Evolutionary conservation across 2,797 vertebrate genomes (phyloP).

Genomic region (Micromesistius poutassou): DNA sequence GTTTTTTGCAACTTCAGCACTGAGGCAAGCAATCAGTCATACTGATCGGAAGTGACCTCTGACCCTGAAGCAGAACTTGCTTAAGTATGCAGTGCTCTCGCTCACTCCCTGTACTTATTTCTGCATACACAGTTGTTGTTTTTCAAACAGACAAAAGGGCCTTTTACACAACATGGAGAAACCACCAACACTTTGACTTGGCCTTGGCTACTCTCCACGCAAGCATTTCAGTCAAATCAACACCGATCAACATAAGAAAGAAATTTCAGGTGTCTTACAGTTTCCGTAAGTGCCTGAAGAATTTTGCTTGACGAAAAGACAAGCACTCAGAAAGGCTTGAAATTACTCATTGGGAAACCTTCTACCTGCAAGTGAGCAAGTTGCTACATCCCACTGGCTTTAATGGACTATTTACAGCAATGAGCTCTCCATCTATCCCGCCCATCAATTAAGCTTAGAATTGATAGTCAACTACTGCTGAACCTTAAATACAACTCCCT

Average conservation of each 20-base stretch:
- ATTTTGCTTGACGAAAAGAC: background rate
- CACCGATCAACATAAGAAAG: background rate
- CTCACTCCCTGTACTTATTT: background rate
- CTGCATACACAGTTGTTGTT: background rate
- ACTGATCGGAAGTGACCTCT: conserved; percentile 23
- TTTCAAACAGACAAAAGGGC: background rate
- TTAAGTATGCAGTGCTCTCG: background rate
- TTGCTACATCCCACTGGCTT: background rate
- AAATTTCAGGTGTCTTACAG: background rate
- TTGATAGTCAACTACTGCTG: too few species aligned
- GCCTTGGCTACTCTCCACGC: background rate
- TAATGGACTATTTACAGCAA: background rate
- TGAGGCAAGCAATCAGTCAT: conserved; percentile 47
- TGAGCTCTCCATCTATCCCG: background rate
- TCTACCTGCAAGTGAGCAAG: too few species aligned
- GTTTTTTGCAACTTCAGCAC: conserved; percentile 51
- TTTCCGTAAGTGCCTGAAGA: background rate
- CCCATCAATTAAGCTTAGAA: background rate
- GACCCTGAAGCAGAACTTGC: background rate
- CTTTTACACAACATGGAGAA: background rate
- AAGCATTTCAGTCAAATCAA: too few species aligned
- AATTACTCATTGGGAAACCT: background rate
- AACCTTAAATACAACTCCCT: background rate
- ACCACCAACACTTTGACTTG: background rate
- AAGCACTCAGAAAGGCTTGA: background rate